Base-by-base conservation (phyloP, 2,888 invertebrate species). In the Horisme vitalbata region DNA sequence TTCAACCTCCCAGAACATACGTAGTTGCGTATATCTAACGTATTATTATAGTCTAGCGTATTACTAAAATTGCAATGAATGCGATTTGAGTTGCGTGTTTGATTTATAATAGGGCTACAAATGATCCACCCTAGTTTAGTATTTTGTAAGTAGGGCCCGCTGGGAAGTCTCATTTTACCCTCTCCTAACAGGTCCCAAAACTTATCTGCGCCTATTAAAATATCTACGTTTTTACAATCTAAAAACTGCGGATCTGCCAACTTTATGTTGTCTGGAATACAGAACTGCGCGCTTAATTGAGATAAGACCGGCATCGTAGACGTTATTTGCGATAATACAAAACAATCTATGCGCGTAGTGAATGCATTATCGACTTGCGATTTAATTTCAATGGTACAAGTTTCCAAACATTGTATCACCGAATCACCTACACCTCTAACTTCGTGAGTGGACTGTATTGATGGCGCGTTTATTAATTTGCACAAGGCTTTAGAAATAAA, bases 181-280 rank as follows among this genome's bases (percentile, higher is more conserved):
- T n/a, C 4, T 8, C 8, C 4, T 23, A 23, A 23, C 4, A 23
- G 23, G 23, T 23, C 23, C 23, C 23, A 23, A 23, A 23, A 23
- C 23, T 8, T 23, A 23, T 23, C 23, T 6, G 23, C 23, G 23
- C 23, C 23, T 23, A 23, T 23, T n/a, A 23, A 23, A 7, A 23
- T 8, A 23, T 23, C 23, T 23, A 23, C n/a, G 23, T 5, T 23
- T 23, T 23, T 5, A 23, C 6, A 23, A 23, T n/a, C 23, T 11
- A 35, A 30, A 30, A 35, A 43, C 0, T 28, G 9, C 12, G 43
- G 30, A 14, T 43, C 35, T 9, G 30, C 43, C 3, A 43, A 23
- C 23, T 24, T 15, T 14, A 43, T 18, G 11, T 36, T 28, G 14
- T 35, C 23, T 24, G 43, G 43, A 23, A 43, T 41, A 18, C 34